Percentiles rank a stretch among this genome's conserved stretches.
Conservation (phyloP, 2,113 vertebrate genomes). For the Brienomyrus brachyistius region DNA sequence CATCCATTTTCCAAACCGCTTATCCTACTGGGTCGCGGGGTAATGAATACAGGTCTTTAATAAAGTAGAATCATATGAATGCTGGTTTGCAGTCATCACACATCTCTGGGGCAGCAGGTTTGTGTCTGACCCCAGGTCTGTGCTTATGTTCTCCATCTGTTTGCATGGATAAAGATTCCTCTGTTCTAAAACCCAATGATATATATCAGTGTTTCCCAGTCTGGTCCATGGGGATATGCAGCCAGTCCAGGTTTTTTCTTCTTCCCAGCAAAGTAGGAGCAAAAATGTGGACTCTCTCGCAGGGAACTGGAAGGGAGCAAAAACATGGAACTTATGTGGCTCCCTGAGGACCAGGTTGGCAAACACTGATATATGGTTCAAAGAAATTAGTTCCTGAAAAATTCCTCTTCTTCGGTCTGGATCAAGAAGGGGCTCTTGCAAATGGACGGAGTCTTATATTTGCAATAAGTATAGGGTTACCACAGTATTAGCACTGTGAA, state of each 20-base stretch:
- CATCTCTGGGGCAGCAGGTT: not conserved
- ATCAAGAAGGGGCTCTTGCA: not conserved
- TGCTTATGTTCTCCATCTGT: not conserved
- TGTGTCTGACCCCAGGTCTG: not conserved
- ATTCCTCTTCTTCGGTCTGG: not conserved
- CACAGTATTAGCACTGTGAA: not conserved
- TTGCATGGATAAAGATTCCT: not conserved
- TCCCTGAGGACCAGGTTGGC: not conserved
- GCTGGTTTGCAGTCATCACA: not conserved
- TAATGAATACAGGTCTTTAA: not conserved
- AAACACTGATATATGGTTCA: not conserved
- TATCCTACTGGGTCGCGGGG: not conserved
- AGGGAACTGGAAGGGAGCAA: not conserved
- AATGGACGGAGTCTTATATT: not conserved
- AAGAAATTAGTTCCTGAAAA: not conserved
- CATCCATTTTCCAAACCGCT: no score
- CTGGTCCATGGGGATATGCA: not conserved
- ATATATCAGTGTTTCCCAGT: not conserved
- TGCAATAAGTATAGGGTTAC: not conserved
- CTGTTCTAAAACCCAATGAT: not conserved
- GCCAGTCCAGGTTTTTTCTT: not conserved
- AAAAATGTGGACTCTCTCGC: not conserved
- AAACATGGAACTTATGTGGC: not conserved
- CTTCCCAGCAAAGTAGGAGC: not conserved
- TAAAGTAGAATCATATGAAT: not conserved